Base-by-base conservation (phyloP, 2,797 vertebrate genomes). In the Hydrolagus colliei region DNA sequence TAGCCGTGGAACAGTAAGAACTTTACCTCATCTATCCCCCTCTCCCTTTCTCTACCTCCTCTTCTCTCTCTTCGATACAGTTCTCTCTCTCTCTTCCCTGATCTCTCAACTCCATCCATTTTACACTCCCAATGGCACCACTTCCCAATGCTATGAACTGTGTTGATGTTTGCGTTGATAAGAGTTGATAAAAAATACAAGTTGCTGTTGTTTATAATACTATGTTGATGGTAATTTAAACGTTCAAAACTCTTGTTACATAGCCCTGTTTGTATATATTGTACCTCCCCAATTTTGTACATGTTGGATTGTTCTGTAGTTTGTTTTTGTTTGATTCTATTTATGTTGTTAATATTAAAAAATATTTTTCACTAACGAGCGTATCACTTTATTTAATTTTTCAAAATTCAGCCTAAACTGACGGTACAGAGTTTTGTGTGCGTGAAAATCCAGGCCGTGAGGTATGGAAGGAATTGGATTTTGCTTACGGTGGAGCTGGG, bases 201-300 rank as follows among this genome's bases (percentile, higher is more conserved):
- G 41, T 52, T 52, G 41, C 6, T 52, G 41, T 52, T 52, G 41
- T 27, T 27, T 27, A 52, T 6, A 52, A 3, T 52, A n/a, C n/a
- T 82, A 27, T 82, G 67, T 62, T 84, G 65, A 63, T 84, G 79
- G 71, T 84, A 84, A 71, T 84, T 68, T 84, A 84, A 82, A 71
- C 4, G 41, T 52, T 52, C 32, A 41, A 82, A 82, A 71, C 32
- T 63, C 41, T 35, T 41, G 65, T 71, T 84, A 32, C 62, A 68
- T 35, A 82, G 62, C 18, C 62, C 63, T 82, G 35, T 82, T 71
- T 84, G 65, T 84, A 84, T 84, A 84, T 84, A 71, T 84, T 84
- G 79, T 41, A 27, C 41, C 9, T 63, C 79, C 71, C 12, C 79
- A 84, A 35, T 84, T 84, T 84, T 71, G 79, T 84, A 84, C 79